Evolutionary conservation across 1,140 invertebrate species (phyloP).

Genomic region (Nephila pilipes): DNA sequence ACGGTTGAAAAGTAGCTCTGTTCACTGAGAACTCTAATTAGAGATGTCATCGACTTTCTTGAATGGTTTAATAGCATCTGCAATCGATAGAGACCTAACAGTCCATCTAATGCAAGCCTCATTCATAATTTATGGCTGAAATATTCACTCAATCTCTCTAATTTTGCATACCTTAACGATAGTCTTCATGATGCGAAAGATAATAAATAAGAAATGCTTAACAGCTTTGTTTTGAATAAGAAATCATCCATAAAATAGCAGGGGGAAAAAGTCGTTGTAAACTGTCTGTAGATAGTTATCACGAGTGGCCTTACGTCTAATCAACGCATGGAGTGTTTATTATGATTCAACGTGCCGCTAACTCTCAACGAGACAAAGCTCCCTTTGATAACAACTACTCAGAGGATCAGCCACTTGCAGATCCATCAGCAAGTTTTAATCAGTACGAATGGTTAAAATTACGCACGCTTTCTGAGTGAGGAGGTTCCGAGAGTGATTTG

Average conservation of each 20-base stretch:
- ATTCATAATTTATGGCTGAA: neutral
- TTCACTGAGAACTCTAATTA: neutral
- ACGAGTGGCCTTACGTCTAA: neutral
- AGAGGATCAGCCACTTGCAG: neutral
- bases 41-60: neutral
- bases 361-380: slow-evolving; percentile 46
- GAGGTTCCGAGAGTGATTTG: slow-evolving; percentile 34
- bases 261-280: neutral
- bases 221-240: slow-evolving; percentile 24
- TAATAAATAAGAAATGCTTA: neutral
- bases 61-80: neutral
- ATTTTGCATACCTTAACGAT: neutral
- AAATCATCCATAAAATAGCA: neutral
- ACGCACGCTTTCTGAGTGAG: neutral
- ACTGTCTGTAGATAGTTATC: slow-evolving; percentile 39
- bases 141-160: neutral
- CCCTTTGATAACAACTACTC: slow-evolving; percentile 50
- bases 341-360: slow-evolving; percentile 44
- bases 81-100: neutral
- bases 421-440: slow-evolving; percentile 53
- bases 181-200: neutral
- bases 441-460: slow-evolving; percentile 42
- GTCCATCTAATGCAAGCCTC: neutral
- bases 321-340: slow-evolving; percentile 57
- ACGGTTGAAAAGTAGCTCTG: neutral